phyloP scores from a whole-genome alignment of 2,797 vertebrate genomes.

The Lagorchestes hirsutus region DNA sequence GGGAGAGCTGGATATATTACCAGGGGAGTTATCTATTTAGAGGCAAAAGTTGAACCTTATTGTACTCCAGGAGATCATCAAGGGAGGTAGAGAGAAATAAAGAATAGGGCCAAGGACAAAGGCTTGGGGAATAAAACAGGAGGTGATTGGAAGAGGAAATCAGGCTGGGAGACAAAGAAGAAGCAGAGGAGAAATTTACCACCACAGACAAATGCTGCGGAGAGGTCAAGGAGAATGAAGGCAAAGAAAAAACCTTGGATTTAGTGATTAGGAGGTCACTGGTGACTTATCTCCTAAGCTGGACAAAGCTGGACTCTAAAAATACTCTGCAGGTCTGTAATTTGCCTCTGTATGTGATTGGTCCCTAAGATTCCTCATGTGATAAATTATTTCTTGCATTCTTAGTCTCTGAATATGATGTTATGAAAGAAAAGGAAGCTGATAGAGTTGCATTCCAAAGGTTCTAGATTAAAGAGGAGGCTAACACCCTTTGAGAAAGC shows the following conservation, averaged over 20 bases:
- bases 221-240: not conserved
- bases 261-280: not conserved
- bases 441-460: not conserved
- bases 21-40: not conserved
- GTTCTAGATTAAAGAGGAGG: not conserved
- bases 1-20: not conserved
- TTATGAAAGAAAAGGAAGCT: not conserved
- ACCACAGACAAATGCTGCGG: not conserved
- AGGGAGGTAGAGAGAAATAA: not conserved
- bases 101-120: not conserved
- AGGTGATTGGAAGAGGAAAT: not conserved
- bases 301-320: not conserved
- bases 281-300: not conserved
- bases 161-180: not conserved
- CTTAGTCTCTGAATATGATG: not conserved
- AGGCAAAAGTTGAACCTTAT: not conserved
- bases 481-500: not conserved
- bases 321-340: not conserved
- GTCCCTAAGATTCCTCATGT: not conserved
- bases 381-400: not conserved
- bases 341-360: not conserved
- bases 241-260: not conserved
- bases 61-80: not conserved
- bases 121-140: not conserved
- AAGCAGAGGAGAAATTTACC: not conserved